Evolutionary conservation across 1,140 invertebrate species (phyloP).

Genomic region (Caerostris darwini): DNA sequence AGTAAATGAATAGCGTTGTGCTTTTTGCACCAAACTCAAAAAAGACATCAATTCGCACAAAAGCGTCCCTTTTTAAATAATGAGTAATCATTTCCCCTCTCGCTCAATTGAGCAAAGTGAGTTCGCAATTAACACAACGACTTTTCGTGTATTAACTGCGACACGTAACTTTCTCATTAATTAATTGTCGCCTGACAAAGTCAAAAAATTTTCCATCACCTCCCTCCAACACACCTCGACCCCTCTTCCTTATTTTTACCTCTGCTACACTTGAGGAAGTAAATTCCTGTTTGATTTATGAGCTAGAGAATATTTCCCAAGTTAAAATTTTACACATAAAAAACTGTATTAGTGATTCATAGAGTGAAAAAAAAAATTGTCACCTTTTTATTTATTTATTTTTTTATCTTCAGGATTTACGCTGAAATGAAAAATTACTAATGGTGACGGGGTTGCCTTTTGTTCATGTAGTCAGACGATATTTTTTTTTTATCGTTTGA

Average conservation of each 20-base stretch:
- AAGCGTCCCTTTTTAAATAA: not conserved
- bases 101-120: slow-evolving; percentile 57
- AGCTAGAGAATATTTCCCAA: slow-evolving; percentile 7
- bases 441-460: not conserved
- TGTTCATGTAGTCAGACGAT: not conserved
- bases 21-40: not conserved
- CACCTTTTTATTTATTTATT: too few relatives aligned
- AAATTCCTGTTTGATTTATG: slow-evolving; percentile 34
- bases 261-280: not conserved
- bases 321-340: not conserved
- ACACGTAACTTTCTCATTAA: slow-evolving; percentile 37
- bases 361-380: not conserved
- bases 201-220: not conserved
- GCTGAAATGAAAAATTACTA: not conserved
- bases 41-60: not conserved
- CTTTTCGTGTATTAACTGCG: slow-evolving; percentile 18
- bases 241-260: not conserved
- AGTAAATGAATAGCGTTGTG: not conserved
- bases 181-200: slow-evolving; percentile 16
- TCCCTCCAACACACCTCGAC: too few relatives aligned
- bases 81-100: slow-evolving; percentile 17
- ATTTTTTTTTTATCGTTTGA: not conserved
- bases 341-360: not conserved
- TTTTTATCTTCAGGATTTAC: not conserved
- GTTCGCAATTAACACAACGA: slow-evolving; percentile 59